phyloP scores from a whole-genome alignment of 2,113 vertebrate species.

The Macrotis lagotis region DNA sequence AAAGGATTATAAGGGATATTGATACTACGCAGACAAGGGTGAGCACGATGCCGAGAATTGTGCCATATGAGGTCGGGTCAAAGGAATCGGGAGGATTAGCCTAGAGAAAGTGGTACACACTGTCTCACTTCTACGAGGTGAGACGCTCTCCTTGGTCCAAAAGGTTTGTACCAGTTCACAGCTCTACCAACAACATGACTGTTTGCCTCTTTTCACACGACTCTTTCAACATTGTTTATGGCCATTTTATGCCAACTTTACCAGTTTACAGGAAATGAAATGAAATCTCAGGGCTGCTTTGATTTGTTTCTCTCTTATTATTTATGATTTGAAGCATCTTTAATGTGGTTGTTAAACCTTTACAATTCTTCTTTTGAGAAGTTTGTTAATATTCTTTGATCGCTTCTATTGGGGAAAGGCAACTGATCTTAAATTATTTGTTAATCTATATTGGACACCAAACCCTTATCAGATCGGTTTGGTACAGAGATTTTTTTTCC shows the following conservation, averaged over 20 bases:
- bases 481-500: neutral
- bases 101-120: neutral
- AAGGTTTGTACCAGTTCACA: neutral
- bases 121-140: neutral
- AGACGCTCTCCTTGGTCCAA: neutral
- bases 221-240: neutral
- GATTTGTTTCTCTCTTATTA: neutral
- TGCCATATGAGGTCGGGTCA: neutral
- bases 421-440: neutral
- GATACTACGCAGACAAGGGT: neutral
- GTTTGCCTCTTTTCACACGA: neutral
- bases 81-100: neutral
- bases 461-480: neutral
- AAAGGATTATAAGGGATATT: too few species aligned
- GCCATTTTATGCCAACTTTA: neutral
- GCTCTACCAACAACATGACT: neutral
- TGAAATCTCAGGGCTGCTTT: neutral
- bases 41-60: neutral
- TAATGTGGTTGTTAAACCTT: neutral
- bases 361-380: neutral
- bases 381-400: neutral
- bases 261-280: neutral
- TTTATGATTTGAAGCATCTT: neutral
- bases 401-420: neutral
- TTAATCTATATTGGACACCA: neutral